phyloP scores from a whole-genome alignment of 30 jellyfish, hydroid and myxozoan genomes.

The Rhopilema esculentum region DNA sequence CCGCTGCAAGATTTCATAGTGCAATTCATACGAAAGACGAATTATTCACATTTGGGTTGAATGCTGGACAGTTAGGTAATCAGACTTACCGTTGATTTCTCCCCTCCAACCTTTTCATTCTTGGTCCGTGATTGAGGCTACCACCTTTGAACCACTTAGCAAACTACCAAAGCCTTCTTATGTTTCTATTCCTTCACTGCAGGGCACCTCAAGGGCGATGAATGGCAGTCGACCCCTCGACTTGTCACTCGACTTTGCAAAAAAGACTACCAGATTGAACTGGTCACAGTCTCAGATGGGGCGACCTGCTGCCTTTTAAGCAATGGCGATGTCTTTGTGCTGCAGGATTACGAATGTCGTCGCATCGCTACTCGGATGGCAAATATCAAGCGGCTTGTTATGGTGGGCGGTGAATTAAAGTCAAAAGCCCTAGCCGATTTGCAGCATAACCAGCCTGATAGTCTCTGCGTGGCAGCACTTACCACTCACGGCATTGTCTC shows the following conservation, averaged over 20 bases:
- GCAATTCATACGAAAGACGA: conserved; percentile 74
- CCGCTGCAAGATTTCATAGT: conserved; percentile 89
- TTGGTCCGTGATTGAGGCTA: no score
- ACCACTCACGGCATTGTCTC: conserved; percentile 65
- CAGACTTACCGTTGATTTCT: not conserved
- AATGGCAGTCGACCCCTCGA: conserved; percentile 68
- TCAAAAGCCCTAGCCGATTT: conserved; percentile 20
- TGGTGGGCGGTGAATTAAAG: conserved; percentile 61
- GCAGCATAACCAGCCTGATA: conserved; percentile 68
- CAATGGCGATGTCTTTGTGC: conserved; percentile 81
- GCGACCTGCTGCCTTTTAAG: conserved; percentile 78
- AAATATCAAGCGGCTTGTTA: conserved; percentile 38
- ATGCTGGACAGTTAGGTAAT: conserved; percentile 92
- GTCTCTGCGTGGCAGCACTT: conserved; percentile 56
- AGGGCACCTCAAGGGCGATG: conserved; percentile 76
- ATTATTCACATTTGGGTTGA: conserved; percentile 83
- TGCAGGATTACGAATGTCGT: conserved; percentile 72
- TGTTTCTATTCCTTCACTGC: not conserved
- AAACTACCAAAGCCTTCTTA: no score
- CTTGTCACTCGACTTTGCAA: conserved; percentile 47
- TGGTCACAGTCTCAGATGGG: conserved; percentile 88
- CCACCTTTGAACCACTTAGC: no score
- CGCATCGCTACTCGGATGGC: conserved; percentile 50
- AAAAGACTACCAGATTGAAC: conserved; percentile 43
- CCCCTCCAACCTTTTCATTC: no score